Base-by-base conservation (phyloP, 2,888 invertebrate species). In the Mycalesis mineus region DNA sequence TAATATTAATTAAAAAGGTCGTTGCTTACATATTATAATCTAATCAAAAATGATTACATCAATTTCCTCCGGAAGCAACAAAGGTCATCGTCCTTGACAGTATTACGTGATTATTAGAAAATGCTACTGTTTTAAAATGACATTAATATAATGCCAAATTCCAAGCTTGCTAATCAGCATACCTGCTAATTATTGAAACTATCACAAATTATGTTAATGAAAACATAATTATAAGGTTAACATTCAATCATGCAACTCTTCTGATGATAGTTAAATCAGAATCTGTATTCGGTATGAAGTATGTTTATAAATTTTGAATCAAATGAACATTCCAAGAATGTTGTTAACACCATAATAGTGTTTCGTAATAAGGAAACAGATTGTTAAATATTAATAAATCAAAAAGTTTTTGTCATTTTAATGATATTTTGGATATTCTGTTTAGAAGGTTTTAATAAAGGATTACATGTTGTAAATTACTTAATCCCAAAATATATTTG, bases 241-340 rank as follows among this genome's bases (percentile, higher is more conserved):
- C 63, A 73, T 67, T 73, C 22, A 22, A 22, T 22, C 22, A 22
- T 22, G 22, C 22, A 22, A 22, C 5, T 22, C 5, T 22, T 2
- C 22, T 22, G 22, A 22, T 22, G 22, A 22, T 22, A 22, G 5
- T 2, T 2, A 22, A 22, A 22, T 22, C 2, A 5, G 22, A 4
- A 22, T 22, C 22, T 22, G 22, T 22, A 77, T 77, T 70, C 67
- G 58, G 64, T 60, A 57, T 63, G 65, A 62, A 65, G 60, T 69
- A 75, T 74, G 71, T 68, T 22, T 73, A 74, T 77, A 69, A 73
- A 72, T 65, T 60, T 63, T 67, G 69, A 64, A 61, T 65, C 62
- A 60, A 47, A 39, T 2, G 44, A 55, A 29, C 31, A 41, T 51
- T 29, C 31, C 17, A 33, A 54, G 45, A 54, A 41, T 42, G 39